A percentile compares a stretch with the other conserved stretches of the same genome.
These are phyloP conservation scores for Neopipo cinnamomea DNA, from an alignment of 2,113 vertebrate genomes.

Conservation along the genomic window DNA sequence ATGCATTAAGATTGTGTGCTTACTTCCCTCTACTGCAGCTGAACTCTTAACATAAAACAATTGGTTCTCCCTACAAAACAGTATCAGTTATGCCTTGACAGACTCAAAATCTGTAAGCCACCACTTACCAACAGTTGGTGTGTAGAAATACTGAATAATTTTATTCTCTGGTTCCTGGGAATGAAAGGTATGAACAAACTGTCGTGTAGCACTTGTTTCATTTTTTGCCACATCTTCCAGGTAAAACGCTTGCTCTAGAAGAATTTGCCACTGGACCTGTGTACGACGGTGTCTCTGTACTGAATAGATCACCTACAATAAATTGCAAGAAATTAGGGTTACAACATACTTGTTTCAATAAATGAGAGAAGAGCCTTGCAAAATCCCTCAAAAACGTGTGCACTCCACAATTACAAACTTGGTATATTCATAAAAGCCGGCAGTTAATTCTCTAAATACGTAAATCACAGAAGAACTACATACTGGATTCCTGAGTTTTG, in stretches of 20 bases:
- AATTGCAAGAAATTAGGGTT: background rate
- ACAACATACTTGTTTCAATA: background rate
- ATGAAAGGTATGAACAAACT: slow-evolving; percentile 83
- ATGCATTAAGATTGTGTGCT: background rate
- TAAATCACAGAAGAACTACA: background rate
- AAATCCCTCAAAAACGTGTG: background rate
- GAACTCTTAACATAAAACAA: background rate
- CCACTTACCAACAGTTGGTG: slow-evolving; percentile 84
- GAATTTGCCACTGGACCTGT: slow-evolving; percentile 88
- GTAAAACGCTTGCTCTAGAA: slow-evolving; percentile 87
- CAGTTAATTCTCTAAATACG: background rate
- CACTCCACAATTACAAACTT: background rate
- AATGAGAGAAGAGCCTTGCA: background rate
- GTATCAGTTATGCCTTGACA: background rate
- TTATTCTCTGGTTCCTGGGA: slow-evolving; percentile 77
- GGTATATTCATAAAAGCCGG: background rate
- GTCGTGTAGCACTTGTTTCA: slow-evolving; percentile 76
- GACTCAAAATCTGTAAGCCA: background rate
- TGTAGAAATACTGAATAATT: slow-evolving; percentile 82
- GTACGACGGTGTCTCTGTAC: slow-evolving; percentile 87
- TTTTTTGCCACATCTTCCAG: slow-evolving; percentile 90
- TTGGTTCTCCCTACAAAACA: background rate
- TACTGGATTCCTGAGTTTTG: background rate
- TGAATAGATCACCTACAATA: slow-evolving; percentile 84
- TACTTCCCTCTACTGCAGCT: background rate